These are phyloP conservation scores for Phengaris alcon DNA, from an alignment of 2,888 invertebrate species.

Conservation along the genomic window DNA sequence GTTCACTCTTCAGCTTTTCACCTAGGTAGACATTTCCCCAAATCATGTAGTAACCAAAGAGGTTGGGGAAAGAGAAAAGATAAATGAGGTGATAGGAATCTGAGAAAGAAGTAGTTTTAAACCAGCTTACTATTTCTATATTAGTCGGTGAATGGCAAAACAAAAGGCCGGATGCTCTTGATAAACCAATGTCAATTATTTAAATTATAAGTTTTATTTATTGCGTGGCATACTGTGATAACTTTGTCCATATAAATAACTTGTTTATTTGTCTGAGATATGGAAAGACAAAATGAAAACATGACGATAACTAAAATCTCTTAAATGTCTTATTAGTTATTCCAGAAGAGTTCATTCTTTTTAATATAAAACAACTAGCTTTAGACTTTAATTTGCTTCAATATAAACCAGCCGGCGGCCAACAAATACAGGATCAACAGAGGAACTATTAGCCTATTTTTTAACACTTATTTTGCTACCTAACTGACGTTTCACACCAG, in stretches of 20 bases:
- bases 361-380: not conserved
- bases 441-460: not conserved
- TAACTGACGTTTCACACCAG: no score
- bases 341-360: no score
- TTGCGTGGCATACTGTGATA: not conserved
- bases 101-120: no score
- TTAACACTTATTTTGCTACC: not conserved
- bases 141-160: not conserved
- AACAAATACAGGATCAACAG: not conserved
- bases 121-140: not conserved
- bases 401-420: no score
- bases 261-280: not conserved
- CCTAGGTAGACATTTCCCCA: no score
- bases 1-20: no score
- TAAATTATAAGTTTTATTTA: not conserved
- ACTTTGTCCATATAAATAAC: slow-evolving; percentile 1
- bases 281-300: not conserved
- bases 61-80: no score
- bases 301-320: no score
- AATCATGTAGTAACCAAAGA: no score
- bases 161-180: not conserved
- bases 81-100: no score
- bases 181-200: not conserved
- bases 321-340: no score
- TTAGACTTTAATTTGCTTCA: not conserved